phyloP scores from a whole-genome alignment of 2,113 vertebrate genomes.

The Meleagris gallopavo region DNA sequence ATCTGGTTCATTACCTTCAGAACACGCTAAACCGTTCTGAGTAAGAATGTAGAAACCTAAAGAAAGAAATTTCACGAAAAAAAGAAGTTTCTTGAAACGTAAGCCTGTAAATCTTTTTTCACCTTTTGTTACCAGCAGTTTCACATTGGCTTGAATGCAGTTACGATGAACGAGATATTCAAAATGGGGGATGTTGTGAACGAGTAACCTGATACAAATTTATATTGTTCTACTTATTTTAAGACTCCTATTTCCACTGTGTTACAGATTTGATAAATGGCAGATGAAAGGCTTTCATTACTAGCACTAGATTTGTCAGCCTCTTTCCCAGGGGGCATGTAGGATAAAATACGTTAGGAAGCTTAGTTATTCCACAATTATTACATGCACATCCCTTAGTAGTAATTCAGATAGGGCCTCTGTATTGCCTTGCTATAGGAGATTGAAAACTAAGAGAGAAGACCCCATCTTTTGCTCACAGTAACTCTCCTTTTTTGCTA shows the following conservation, averaged over 20 bases:
- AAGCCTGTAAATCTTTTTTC: not conserved
- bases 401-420: not conserved
- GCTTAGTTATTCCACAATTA: not conserved
- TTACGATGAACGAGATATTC: not conserved
- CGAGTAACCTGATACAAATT: not conserved
- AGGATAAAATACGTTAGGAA: not conserved
- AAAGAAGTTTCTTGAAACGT: not conserved
- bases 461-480: not conserved
- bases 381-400: rapidly evolving
- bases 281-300: not conserved
- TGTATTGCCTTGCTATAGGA: not conserved
- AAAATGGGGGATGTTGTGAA: not conserved
- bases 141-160: not conserved
- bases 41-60: not conserved
- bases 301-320: not conserved
- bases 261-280: not conserved
- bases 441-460: not conserved
- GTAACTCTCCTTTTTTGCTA: rapidly evolving
- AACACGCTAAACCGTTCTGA: not conserved
- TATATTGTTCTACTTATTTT: not conserved
- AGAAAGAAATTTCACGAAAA: not conserved
- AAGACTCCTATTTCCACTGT: not conserved
- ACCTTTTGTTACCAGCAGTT: not conserved
- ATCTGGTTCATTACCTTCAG: not conserved
- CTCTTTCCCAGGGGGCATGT: not conserved